A percentile compares a stretch with the other conserved stretches of the same genome.
Conservation (phyloP, 2,797 vertebrate species). For the Scolopax rusticola region DNA sequence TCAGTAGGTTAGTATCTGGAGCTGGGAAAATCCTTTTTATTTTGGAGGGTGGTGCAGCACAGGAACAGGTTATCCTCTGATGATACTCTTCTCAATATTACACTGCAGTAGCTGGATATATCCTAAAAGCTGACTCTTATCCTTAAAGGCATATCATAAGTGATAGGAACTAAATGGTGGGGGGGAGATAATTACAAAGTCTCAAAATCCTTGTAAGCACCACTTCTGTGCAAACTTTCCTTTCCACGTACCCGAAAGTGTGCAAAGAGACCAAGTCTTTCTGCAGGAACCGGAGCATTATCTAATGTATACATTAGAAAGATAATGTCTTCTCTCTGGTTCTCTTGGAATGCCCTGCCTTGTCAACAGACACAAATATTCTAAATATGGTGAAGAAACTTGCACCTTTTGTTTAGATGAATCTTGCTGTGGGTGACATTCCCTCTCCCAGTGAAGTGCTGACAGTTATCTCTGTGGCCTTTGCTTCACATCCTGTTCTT, state of each 20-base stretch:
- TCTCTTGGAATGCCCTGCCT: background rate
- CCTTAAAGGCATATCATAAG: background rate
- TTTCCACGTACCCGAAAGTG: rapidly evolving
- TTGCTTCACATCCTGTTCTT: slow-evolving; percentile 40
- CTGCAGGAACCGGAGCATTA: background rate
- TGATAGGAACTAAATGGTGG: background rate
- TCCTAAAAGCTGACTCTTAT: background rate
- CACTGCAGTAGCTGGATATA: background rate
- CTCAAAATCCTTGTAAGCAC: background rate
- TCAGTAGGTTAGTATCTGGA: background rate
- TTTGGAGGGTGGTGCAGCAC: background rate
- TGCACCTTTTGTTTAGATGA: slow-evolving; percentile 5
- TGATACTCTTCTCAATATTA: background rate
- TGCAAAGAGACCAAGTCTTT: background rate
- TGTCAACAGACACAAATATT: background rate
- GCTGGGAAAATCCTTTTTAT: background rate
- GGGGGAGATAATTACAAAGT: background rate
- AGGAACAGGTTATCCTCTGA: background rate
- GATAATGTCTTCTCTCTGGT: background rate
- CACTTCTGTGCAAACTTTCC: background rate
- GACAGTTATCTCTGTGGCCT: slow-evolving; percentile 14
- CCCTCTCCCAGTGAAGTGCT: background rate
- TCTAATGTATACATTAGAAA: background rate
- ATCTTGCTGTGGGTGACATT: background rate
- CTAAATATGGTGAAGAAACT: background rate